A percentile compares a stretch with the other conserved stretches of the same genome.
Evolutionary conservation across 2,797 vertebrate species (phyloP).

Genomic region (Smutsia temminckii): DNA sequence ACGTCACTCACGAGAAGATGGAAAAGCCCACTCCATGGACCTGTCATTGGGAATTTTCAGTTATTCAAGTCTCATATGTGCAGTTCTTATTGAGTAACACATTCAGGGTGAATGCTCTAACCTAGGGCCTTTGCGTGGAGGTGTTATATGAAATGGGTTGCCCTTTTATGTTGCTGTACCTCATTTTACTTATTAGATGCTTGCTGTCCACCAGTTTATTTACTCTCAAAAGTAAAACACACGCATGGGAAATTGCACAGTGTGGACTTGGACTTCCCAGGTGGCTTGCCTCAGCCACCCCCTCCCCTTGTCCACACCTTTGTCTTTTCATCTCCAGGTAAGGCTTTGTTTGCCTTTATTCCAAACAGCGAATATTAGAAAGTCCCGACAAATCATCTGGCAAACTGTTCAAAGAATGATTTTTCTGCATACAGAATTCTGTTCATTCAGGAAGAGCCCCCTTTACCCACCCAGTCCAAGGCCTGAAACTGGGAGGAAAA

Average conservation of each 20-base stretch:
- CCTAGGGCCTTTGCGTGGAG: constrained; percentile 40
- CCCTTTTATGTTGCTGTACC: constrained; percentile 42
- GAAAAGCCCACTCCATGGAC: neutral
- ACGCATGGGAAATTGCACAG: fast-evolving
- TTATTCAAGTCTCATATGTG: neutral
- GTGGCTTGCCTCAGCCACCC: fast-evolving
- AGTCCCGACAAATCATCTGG: neutral
- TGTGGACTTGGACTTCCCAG: neutral
- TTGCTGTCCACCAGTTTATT: neutral
- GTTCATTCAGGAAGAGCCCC: neutral
- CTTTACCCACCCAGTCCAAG: neutral
- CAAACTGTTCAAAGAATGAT: neutral
- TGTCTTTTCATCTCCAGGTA: neutral
- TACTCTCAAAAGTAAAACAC: neutral
- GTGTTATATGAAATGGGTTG: neutral
- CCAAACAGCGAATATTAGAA: neutral
- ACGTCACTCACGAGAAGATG: constrained; percentile 21
- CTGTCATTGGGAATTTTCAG: constrained; percentile 38
- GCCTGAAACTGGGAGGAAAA: neutral
- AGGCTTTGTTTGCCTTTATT: neutral
- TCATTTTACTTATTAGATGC: constrained; percentile 47
- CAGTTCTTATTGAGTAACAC: constrained; percentile 1
- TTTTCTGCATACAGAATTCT: neutral
- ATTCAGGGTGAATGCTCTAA: neutral
- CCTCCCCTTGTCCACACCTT: fast-evolving